Evolutionary conservation across 2,797 vertebrate genomes (phyloP).

Genomic region (Tadarida brasiliensis): DNA sequence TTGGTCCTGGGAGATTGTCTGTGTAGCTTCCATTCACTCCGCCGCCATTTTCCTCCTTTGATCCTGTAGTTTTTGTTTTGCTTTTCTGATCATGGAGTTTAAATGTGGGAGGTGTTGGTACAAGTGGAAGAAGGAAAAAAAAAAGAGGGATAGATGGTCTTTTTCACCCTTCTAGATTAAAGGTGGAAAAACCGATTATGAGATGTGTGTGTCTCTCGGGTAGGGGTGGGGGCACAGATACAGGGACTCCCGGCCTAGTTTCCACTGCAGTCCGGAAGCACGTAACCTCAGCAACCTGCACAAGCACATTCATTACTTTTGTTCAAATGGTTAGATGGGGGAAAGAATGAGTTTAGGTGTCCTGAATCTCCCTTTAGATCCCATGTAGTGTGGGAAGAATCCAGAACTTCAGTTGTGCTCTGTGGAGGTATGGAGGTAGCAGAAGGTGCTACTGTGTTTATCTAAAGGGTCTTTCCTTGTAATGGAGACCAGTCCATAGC

Average conservation of each 20-base stretch:
- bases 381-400: neutral
- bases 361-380: neutral
- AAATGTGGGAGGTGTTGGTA: neutral
- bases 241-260: neutral
- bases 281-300: neutral
- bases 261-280: neutral
- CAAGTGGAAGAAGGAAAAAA: neutral
- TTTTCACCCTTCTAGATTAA: neutral
- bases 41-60: no score
- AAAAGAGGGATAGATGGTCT: neutral
- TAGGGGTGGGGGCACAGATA: neutral
- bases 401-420: neutral
- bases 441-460: neutral
- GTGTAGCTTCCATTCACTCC: no score
- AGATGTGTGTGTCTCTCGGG: neutral
- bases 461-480: neutral
- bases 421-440: neutral
- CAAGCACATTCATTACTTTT: neutral
- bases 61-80: neutral
- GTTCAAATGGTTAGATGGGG: neutral
- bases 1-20: no score
- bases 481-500: neutral
- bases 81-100: constrained; percentile 26
- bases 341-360: neutral
- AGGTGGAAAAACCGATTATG: neutral